phyloP scores from a whole-genome alignment of 92 coral and sea anemone genomes.

The Porites lobata region DNA sequence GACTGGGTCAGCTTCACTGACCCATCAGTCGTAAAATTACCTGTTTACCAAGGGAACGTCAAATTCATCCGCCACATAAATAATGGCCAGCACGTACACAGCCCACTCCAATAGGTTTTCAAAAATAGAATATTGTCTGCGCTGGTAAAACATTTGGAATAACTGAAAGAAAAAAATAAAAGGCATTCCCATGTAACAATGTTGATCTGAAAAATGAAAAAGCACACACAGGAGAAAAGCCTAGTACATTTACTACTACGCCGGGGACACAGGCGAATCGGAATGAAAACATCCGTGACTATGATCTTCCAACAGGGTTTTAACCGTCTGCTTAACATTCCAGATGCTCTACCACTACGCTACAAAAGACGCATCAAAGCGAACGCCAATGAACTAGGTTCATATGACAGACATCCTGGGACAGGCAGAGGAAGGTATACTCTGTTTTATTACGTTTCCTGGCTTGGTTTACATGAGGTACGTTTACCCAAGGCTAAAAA shows the following conservation, averaged over 20 bases:
- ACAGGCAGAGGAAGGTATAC: no score
- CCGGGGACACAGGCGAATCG: no score
- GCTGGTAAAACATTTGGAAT: conserved; percentile 88
- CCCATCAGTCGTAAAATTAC: conserved; percentile 13
- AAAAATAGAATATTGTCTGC: conserved; percentile 72
- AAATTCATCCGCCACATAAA: conserved; percentile 87
- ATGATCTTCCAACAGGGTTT: no score
- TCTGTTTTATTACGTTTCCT: no score
- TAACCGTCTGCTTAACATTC: no score
- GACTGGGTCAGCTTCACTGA: neutral
- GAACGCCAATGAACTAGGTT: no score
- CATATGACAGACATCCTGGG: no score
- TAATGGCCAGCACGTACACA: conserved; percentile 79
- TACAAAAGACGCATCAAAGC: no score
- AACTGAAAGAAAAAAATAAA: conserved; percentile 49
- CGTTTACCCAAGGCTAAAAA: no score
- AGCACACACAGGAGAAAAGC: neutral
- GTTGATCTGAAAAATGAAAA: neutral
- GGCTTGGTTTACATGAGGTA: no score
- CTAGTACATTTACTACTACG: neutral
- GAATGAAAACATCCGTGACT: no score
- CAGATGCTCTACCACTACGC: no score
- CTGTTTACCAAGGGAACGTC: conserved; percentile 24
- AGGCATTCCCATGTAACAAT: neutral
- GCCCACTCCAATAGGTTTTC: conserved; percentile 92